Evolutionary conservation across 1,140 invertebrate genomes (phyloP), one percentile per base, ranked within the genome.

Genomic region (Sinonovacula constricta): DNA sequence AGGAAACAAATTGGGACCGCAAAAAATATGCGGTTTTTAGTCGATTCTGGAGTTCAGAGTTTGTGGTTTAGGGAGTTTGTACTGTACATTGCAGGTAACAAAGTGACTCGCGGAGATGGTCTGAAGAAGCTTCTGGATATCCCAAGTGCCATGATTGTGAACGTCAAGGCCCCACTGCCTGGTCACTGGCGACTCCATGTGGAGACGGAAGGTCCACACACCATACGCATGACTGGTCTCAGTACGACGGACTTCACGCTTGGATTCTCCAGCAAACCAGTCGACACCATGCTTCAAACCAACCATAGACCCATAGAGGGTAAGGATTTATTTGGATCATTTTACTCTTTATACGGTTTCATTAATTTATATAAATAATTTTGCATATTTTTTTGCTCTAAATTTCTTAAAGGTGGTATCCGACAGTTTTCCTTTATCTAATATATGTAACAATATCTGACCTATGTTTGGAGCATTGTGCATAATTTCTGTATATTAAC

Each of bases 171-270:
- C 45, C 94, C 94, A 0, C 90, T 92, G 54, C 93, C 94, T 1
- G 94, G 94, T 2, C 92, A 92, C 2, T 93, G 92, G 92, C 93
- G 91, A 22, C 91, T 95, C 2, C 92, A 92, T 1, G 92, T 94
- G 0, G 92, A 91, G n/a, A 94, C 93, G 84, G 90, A 92, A 24
- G 92, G 93, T 18, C 89, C 92, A 5, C 93, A 95, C 85, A 94
- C 94, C 0, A 92, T 95, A 4, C 91, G 93, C 59, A 92, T 94
- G 14, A 94, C 93, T 18, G 95, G 94, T 0, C 88, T 94, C 10
- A 95, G 94, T 57, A 91, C 92, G 36, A 88, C 94, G 10, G 93
- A 90, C 67, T 95, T 95, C 86, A 90, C 92, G 7, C 92, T 94
- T 76, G 94, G 94, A n/a, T 95, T 95, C 88, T 93, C 94, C 5